phyloP scores from a whole-genome alignment of 2,113 vertebrate genomes.

The Gobiocypris rarus region DNA sequence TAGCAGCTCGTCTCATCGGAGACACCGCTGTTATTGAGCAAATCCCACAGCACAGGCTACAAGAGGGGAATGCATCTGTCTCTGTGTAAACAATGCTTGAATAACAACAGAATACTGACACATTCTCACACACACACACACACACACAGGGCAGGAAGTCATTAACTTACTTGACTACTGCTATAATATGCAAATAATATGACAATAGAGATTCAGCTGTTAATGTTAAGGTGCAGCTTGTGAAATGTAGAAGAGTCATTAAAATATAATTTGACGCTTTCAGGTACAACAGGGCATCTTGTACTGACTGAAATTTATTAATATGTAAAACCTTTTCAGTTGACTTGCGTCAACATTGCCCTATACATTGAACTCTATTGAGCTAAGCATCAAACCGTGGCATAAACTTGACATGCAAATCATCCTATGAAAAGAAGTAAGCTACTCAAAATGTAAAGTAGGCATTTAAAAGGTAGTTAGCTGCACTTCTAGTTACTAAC shows the following conservation, averaged over 20 bases:
- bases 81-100: slow-evolving; percentile 23
- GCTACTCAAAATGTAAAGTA: no score
- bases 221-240: neutral
- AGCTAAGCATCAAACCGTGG: neutral
- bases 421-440: neutral
- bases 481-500: no score
- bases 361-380: neutral
- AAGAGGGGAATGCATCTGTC: slow-evolving; percentile 46
- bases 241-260: slow-evolving; percentile 21
- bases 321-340: neutral
- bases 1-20: slow-evolving; percentile 39
- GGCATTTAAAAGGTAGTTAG: no score
- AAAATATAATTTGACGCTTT: neutral
- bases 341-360: neutral
- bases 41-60: slow-evolving; percentile 47
- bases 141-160: neutral
- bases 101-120: slow-evolving; percentile 23
- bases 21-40: slow-evolving; percentile 31
- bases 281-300: neutral
- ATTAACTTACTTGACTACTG: neutral
- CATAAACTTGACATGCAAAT: neutral
- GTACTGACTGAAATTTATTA: neutral
- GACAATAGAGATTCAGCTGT: slow-evolving; percentile 8
- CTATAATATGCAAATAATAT: slow-evolving; percentile 9
- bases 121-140: neutral